Percentiles rank a stretch among this genome's conserved stretches.
These are phyloP conservation scores for Eciton burchellii DNA, from an alignment of 1,140 invertebrate species.

Conservation along the genomic window DNA sequence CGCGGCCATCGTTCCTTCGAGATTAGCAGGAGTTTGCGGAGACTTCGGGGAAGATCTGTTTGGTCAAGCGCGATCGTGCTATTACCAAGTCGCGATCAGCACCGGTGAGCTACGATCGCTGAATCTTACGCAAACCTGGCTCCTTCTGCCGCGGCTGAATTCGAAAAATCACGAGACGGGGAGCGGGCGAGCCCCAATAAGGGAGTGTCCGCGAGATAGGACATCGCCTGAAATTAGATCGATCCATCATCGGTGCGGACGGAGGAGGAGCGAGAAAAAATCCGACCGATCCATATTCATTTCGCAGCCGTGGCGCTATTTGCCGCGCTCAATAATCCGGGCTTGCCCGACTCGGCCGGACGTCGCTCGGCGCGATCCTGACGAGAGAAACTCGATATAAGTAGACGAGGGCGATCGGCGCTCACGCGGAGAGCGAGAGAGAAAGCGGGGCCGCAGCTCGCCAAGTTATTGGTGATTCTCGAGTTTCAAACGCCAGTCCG, in stretches of 20 bases:
- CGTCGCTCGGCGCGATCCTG: neutral
- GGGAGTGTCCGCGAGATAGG: conserved; percentile 16
- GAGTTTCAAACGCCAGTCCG: conserved; percentile 32
- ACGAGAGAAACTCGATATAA: conserved; percentile 35
- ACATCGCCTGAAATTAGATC: conserved; percentile 56
- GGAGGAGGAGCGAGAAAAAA: conserved; percentile 18
- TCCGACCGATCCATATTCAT: conserved; percentile 32
- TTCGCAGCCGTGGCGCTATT: conserved; percentile 19
- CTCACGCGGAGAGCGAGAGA: no score
- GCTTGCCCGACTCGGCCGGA: neutral
- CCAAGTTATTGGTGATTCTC: conserved; percentile 23
- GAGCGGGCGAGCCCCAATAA: conserved; percentile 18
- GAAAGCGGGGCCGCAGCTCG: neutral
- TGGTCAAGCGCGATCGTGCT: conserved; percentile 61
- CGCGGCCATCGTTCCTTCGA: conserved; percentile 32
- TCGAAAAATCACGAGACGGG: conserved; percentile 21
- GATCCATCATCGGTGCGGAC: conserved; percentile 40
- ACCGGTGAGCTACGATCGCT: conserved; percentile 31
- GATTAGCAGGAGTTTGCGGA: conserved; percentile 62
- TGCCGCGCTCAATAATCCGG: neutral
- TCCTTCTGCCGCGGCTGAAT: neutral
- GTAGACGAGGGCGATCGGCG: neutral
- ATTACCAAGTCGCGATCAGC: conserved; percentile 64
- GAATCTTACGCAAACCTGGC: conserved; percentile 41
- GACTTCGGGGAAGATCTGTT: conserved; percentile 66